A percentile compares a stretch with the other conserved stretches of the same genome.
phyloP scores from a whole-genome alignment of 2,888 invertebrate species.

The Synanthedon tipuliformis region DNA sequence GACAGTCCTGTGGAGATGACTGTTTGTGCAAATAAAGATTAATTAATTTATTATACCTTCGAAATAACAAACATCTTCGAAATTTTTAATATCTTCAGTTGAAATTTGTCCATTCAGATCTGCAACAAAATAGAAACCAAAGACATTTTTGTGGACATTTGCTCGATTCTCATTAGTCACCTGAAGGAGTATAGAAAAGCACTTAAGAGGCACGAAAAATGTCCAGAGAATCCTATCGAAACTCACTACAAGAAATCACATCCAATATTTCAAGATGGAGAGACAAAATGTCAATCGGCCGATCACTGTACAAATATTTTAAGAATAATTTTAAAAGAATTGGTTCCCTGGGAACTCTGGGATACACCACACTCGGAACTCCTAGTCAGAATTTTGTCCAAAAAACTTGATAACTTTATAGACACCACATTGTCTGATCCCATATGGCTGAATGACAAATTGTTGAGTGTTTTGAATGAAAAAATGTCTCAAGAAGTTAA shows the following conservation, averaged over 20 bases:
- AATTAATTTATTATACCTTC: too few species aligned
- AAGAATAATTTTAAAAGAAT: conserved; percentile 71
- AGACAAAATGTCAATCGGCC: conserved; percentile 48
- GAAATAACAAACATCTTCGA: neutral
- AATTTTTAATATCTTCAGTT: neutral
- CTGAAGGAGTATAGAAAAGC: conserved; percentile 74
- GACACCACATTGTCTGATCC: conserved; percentile 62
- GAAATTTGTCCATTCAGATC: conserved; percentile 29
- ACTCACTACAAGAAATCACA: conserved; percentile 61
- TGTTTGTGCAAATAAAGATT: neutral
- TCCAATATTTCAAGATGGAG: conserved; percentile 31
- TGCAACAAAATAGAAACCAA: conserved; percentile 57
- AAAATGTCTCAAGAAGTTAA: conserved; percentile 8
- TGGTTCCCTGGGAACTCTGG: conserved; percentile 76
- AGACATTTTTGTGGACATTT: conserved; percentile 50
- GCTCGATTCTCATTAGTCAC: conserved; percentile 70
- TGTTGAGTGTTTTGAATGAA: conserved; percentile 33
- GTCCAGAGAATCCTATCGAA: conserved; percentile 45
- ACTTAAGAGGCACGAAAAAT: conserved; percentile 67
- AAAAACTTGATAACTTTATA: conserved; percentile 64
- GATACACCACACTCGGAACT: conserved; percentile 75
- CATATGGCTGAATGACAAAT: conserved; percentile 55
- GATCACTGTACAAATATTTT: conserved; percentile 72
- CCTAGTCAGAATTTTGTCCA: conserved; percentile 72
- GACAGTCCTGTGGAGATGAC: neutral